A percentile compares a stretch with the other conserved stretches of the same genome.
Conservation (phyloP, 30 jellyfish, hydroid and myxozoan species). For the Hydractinia symbiolongicarpus region DNA sequence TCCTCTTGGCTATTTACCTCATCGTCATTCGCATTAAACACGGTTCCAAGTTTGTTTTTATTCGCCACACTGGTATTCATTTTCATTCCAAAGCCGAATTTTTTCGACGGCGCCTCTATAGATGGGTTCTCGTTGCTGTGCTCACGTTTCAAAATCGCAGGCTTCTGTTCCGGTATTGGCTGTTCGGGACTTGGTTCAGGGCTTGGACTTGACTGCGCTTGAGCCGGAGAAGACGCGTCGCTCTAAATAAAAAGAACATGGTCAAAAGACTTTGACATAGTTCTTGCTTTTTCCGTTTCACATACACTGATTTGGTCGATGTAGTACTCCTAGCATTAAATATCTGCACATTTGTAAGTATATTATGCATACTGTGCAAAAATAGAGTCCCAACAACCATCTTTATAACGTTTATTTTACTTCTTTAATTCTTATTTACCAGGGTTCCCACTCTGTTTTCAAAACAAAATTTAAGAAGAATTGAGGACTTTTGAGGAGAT, state of each 20-base stretch:
- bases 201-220: constrained; percentile 1
- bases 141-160: constrained; percentile 52
- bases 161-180: not conserved
- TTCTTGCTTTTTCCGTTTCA: no score
- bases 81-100: constrained; percentile 91
- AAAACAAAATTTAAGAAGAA: no score
- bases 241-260: not conserved
- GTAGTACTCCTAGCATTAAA: no score
- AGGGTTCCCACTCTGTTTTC: no score
- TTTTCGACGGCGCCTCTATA: constrained; percentile 60
- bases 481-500: no score
- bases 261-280: not conserved
- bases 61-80: constrained; percentile 61
- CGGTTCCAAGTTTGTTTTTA: constrained; percentile 73
- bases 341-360: no score
- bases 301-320: no score
- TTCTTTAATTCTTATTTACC: no score
- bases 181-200: constrained; percentile 29
- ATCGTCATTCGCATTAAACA: constrained; percentile 86
- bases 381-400: no score
- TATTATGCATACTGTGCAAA: no score
- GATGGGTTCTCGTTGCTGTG: constrained; percentile 34
- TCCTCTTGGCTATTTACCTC: constrained; percentile 44
- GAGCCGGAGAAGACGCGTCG: constrained; percentile 30
- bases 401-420: no score